These are phyloP conservation scores for Micromussa lordhowensis DNA, from an alignment of 92 coral and sea anemone genomes.

Conservation along the genomic window DNA sequence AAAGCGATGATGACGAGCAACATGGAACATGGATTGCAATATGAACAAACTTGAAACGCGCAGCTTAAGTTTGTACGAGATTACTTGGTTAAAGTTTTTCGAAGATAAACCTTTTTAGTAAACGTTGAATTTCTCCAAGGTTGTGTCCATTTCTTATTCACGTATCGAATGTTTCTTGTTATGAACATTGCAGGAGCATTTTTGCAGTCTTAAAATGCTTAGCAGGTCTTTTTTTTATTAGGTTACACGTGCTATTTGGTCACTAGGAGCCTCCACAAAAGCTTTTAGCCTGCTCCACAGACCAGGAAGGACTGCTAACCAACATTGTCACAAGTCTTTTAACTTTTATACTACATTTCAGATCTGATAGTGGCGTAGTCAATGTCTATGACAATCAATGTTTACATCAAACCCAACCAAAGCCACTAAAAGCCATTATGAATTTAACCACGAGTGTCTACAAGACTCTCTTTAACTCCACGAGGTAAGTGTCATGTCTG, in stretches of 20 bases:
- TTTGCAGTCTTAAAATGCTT: no score
- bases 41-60: not conserved
- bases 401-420: conserved; percentile 75
- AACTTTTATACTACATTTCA: not conserved
- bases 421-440: conserved; percentile 89
- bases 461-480: conserved; percentile 79
- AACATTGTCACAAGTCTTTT: not conserved
- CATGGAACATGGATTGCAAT: not conserved
- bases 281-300: not conserved
- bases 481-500: conserved; percentile 67
- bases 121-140: not conserved
- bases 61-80: not conserved
- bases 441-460: conserved; percentile 82
- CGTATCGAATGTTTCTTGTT: no score
- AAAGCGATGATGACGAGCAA: not conserved
- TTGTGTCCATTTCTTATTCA: not conserved
- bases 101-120: not conserved
- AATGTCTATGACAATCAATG: conserved; percentile 87
- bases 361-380: conserved; percentile 97
- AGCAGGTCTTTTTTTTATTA: not conserved
- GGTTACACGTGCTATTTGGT: not conserved
- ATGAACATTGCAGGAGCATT: no score
- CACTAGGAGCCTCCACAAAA: not conserved
- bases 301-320: not conserved
- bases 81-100: not conserved